Evolutionary conservation across 2,888 invertebrate species (phyloP), one percentile per base, ranked within the genome.

Genomic region (Drosophila gaucha): DNA sequence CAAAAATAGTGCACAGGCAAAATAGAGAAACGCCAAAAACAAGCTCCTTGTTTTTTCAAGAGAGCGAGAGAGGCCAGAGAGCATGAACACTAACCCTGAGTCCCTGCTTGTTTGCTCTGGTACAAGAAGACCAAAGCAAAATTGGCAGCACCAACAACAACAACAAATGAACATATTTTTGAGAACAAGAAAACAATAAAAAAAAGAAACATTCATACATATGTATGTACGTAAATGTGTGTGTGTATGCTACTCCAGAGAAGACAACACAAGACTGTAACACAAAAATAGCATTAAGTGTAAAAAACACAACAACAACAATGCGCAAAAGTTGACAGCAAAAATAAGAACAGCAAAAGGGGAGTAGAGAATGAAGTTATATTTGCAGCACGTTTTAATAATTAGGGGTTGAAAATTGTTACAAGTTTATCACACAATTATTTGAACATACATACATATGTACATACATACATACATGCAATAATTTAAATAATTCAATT

Each of bases 111-210:
- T 16, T 35, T 33, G 9, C 46, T 55, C 41, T 58, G 30, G 36
- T 12, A 35, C 44, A 56, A 57, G 56, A 39, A 44, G 60, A 18
- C 35, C 14, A 31, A 73, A 56, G 67, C 66, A 50, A 75, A 75
- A 71, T 74, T 74, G 75, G 70, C 71, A 75, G 44, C 39, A 64
- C 59, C 62, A 78, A 82, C 51, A 80, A 82, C 80, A 76, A 69
- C 74, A 60, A 44, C 14, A 44, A 20, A 31, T 10, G n/a, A n/a
- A n/a, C 59, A 79, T 78, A 78, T 80, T 78, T 75, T 63, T 65
- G 63, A 74, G 65, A 47, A 77, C 78, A 74, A 58, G 69, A 67
- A 73, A 80, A 50, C 62, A 73, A 71, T 56, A 80, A 74, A 56
- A 71, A 70, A 70, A 67, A 58, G n/a, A 41, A 30, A 26, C 26